phyloP scores from a whole-genome alignment of 1,140 invertebrate genomes.

The Mamestra configurata region DNA sequence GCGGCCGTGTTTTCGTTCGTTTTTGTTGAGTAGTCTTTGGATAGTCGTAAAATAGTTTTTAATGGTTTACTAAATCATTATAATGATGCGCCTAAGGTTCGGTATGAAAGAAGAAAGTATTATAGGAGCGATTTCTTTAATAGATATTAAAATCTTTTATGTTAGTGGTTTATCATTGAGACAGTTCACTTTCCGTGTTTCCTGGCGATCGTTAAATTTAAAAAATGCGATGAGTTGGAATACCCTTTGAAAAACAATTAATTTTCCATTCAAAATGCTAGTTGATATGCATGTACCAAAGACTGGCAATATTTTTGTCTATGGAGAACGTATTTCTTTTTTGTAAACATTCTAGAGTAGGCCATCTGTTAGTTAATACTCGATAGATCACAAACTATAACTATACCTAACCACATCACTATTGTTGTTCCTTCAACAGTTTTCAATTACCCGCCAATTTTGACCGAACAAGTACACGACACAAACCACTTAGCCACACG shows the following conservation, averaged over 20 bases:
- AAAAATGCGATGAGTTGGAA: neutral
- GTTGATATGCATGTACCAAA: neutral
- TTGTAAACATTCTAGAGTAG: neutral
- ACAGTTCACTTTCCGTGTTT: constrained; percentile 13
- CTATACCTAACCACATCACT: neutral
- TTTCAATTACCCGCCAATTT: constrained; percentile 48
- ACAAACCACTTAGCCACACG: constrained; percentile 62
- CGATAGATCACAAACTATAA: neutral
- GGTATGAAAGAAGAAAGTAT: constrained; percentile 45
- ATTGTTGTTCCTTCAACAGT: constrained; percentile 21
- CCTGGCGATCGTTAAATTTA: neutral
- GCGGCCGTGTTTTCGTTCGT: constrained; percentile 71
- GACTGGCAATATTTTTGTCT: too few species aligned
- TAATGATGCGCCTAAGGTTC: constrained; percentile 38
- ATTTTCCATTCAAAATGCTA: neutral
- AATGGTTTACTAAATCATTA: constrained; percentile 53
- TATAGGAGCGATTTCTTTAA: constrained; percentile 48
- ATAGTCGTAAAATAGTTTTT: constrained; percentile 55
- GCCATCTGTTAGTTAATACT: neutral
- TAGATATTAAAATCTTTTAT: constrained; percentile 49
- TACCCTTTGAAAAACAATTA: neutral
- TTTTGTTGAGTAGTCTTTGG: constrained; percentile 67
- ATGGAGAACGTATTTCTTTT: too few species aligned
- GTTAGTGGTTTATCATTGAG: constrained; percentile 23
- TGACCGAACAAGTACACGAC: constrained; percentile 46